A percentile compares a stretch with the other conserved stretches of the same genome.
Evolutionary conservation across 2,113 vertebrate species (phyloP).

Genomic region (Melanotaenia duboulayi): DNA sequence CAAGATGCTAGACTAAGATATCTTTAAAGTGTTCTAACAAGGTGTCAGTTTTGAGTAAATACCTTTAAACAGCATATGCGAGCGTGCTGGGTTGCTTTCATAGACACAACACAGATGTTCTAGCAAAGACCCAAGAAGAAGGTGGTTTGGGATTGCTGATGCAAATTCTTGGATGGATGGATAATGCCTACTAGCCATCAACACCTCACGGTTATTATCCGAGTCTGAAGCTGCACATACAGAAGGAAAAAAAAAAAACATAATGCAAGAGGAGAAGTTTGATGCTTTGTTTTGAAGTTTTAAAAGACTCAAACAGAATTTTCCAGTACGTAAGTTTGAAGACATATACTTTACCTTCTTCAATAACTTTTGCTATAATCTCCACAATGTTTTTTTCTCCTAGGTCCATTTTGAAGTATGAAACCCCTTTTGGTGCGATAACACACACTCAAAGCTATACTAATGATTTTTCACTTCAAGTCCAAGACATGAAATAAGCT

Average conservation of each 20-base stretch:
- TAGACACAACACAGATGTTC: constrained; percentile 95
- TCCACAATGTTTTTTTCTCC: constrained; percentile 74
- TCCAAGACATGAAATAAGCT: constrained; percentile 22
- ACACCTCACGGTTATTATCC: constrained; percentile 82
- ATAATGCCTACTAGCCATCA: constrained; percentile 80
- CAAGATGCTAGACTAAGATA: neutral
- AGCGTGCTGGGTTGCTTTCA: constrained; percentile 86
- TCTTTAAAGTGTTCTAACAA: neutral
- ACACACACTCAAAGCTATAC: constrained; percentile 7
- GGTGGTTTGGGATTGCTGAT: constrained; percentile 92
- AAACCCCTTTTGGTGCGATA: constrained; percentile 13
- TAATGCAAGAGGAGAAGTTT: neutral
- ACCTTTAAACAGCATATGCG: constrained; percentile 92
- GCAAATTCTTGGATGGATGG: constrained; percentile 85
- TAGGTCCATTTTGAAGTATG: constrained; percentile 72
- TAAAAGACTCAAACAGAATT: neutral
- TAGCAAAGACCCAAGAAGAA: constrained; percentile 91
- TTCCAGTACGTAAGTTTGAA: neutral
- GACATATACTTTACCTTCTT: constrained; percentile 77
- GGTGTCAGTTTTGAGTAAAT: neutral
- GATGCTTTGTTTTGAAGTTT: neutral
- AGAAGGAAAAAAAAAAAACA: neutral
- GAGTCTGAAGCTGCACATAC: constrained; percentile 87
- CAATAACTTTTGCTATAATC: constrained; percentile 80
- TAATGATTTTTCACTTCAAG: constrained; percentile 17